Evolutionary conservation across 2,888 invertebrate species (phyloP).

Genomic region (Heliconius hortense): DNA sequence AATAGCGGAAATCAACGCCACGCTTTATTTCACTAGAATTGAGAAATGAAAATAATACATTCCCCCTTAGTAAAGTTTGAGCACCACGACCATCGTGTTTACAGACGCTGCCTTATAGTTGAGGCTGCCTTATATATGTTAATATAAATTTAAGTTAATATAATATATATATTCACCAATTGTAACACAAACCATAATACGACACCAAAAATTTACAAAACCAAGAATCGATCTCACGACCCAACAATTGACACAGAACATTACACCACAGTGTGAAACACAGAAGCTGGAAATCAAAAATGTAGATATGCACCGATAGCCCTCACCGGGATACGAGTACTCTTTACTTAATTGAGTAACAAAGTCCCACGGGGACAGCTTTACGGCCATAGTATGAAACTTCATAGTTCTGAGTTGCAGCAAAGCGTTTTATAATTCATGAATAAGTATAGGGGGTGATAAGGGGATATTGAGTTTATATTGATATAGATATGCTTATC

Average conservation of each 20-base stretch:
- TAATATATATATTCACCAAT: no score
- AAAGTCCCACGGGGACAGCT: slow-evolving; percentile 30
- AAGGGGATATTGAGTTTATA: slow-evolving; percentile 1
- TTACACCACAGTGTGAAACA: neutral
- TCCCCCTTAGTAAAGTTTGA: no score
- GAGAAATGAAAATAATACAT: no score
- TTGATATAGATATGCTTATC: neutral
- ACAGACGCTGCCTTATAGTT: no score
- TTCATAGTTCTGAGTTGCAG: slow-evolving; percentile 29
- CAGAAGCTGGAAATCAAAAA: slow-evolving; percentile 15
- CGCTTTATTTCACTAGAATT: no score
- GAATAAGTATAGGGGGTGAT: slow-evolving; percentile 18
- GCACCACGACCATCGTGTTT: no score
- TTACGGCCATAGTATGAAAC: slow-evolving; percentile 37
- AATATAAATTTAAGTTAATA: no score
- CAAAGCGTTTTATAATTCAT: slow-evolving; percentile 26
- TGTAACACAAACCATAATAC: no score
- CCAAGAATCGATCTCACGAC: neutral
- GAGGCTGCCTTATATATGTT: no score
- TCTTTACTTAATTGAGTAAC: slow-evolving; percentile 46
- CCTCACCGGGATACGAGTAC: slow-evolving; percentile 40
- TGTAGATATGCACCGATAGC: slow-evolving; percentile 42
- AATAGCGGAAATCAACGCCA: no score
- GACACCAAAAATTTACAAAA: neutral
- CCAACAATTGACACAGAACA: neutral